Evolutionary conservation across 2,113 vertebrate species (phyloP), one percentile per base, ranked within the genome.

Genomic region (Etia nguti): DNA sequence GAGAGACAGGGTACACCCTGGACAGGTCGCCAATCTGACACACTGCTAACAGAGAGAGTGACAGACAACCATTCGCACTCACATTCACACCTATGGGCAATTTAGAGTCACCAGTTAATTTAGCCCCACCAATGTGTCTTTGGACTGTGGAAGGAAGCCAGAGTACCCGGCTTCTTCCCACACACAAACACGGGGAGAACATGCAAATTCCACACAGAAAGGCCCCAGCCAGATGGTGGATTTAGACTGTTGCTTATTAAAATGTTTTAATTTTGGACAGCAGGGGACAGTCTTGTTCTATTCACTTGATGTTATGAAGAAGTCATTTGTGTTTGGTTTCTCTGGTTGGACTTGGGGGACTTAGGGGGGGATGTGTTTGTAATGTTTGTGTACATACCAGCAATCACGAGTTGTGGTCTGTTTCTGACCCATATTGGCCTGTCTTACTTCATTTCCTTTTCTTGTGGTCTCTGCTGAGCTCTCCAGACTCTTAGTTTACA

Each of bases 321-420:
- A 77, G 55, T 65, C 55, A 6, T 34, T 29, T 70, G 41, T 89
- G 57, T 84, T 83, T 70, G 6, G 46, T n/a, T 60, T 18, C 9
- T 87, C 16, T 26, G n/a, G 12, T 88, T 52, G 24, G 24, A 15
- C 43, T 34, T 52, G 7, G 6, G 31, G 48, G 11, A 50, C 43
- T 18, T 29, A 13, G 24, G 3, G 16, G 29, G 77, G 41, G 22
- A 10, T 48, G 31, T 26, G 29, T 81, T 59, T 81, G 77, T 85
- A 85, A 80, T 62, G 38, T 81, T 62, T 85, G 84, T 88, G 90
- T 92, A 52, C 54, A 70, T 68, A 62, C 43, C 80, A 90, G 68
- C 31, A 62, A 77, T 82, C 86, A 79, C 84, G 4, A 92, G 87
- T 87, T 83, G 50, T n/a, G n/a, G 59, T 86, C 54, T 75, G 57